Conservation (phyloP, 2,888 invertebrate species). For the Dasypolia templi region DNA sequence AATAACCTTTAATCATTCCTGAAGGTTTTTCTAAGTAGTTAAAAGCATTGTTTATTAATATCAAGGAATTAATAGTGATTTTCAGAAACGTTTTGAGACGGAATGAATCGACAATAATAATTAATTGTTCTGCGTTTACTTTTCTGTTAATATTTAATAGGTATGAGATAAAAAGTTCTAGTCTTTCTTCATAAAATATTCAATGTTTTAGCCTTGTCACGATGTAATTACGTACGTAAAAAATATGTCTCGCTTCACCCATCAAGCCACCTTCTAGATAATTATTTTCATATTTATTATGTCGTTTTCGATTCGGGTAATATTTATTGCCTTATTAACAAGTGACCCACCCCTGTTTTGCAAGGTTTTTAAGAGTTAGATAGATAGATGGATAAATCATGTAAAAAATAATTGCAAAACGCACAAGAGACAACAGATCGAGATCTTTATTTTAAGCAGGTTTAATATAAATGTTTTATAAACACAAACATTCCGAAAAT, state of each 20-base stretch:
- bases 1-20: background rate
- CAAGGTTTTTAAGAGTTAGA: too few relatives aligned
- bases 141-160: slow-evolving; percentile 14
- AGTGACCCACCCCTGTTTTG: too few relatives aligned
- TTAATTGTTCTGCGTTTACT: background rate
- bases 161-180: background rate
- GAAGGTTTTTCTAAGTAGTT: background rate
- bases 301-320: background rate
- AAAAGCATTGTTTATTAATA: background rate
- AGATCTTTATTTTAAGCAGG: too few relatives aligned
- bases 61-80: background rate
- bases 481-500: too few relatives aligned
- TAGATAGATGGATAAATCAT: too few relatives aligned
- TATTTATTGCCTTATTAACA: background rate
- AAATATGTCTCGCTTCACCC: background rate
- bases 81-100: background rate
- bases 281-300: too few relatives aligned
- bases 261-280: background rate
- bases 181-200: slow-evolving; percentile 33
- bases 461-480: too few relatives aligned
- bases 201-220: background rate
- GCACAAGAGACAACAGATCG: too few relatives aligned
- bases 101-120: background rate
- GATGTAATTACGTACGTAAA: background rate
- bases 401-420: too few relatives aligned